phyloP scores from a whole-genome alignment of 2,113 vertebrate genomes.

The Anser brachyrhynchus region DNA sequence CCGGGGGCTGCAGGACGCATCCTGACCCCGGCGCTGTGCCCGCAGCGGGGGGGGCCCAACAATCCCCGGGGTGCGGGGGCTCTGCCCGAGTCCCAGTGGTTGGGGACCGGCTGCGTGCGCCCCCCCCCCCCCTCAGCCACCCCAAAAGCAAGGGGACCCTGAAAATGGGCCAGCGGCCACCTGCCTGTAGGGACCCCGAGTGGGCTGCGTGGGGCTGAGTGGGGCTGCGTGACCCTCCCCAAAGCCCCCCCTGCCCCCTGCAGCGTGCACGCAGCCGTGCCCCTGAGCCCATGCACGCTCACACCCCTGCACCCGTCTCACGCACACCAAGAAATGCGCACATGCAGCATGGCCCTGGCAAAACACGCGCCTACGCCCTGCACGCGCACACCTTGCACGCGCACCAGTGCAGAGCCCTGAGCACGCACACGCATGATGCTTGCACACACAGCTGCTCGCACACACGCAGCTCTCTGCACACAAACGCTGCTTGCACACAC shows the following conservation, averaged over 20 bases:
- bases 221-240: neutral
- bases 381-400: neutral
- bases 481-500: neutral
- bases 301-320: neutral
- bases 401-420: too few relatives aligned
- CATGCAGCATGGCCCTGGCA: neutral
- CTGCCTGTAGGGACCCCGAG: neutral
- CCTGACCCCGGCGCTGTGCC: neutral
- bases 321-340: neutral
- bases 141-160: neutral
- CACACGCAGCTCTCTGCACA: neutral
- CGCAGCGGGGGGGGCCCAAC: neutral
- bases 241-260: neutral
- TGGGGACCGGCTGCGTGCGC: too few relatives aligned
- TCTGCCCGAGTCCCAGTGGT: neutral
- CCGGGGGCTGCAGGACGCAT: neutral
- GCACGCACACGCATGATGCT: too few relatives aligned
- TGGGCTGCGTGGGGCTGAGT: neutral
- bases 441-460: too few relatives aligned
- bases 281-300: neutral
- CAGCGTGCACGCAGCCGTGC: neutral
- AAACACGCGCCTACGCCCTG: neutral
- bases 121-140: neutral
- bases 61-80: neutral
- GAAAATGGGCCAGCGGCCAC: neutral